phyloP scores from a whole-genome alignment of 2,113 vertebrate species.

The Phoenicopterus ruber region DNA sequence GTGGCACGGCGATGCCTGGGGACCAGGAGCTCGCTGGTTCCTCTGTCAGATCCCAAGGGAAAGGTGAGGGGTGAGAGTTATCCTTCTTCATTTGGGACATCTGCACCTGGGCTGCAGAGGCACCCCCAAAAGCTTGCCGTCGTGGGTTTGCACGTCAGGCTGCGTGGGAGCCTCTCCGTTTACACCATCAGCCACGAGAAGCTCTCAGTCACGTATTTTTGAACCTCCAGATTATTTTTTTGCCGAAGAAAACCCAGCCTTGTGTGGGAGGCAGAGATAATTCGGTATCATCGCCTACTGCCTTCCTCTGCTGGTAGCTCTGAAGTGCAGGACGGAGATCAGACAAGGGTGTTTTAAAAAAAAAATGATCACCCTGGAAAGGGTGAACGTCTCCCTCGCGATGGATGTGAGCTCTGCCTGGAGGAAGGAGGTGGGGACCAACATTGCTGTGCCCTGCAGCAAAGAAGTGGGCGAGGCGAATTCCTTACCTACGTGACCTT shows the following conservation, averaged over 20 bases:
- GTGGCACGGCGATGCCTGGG: rapidly evolving
- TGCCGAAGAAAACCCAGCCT: not conserved
- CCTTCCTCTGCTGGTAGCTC: not conserved
- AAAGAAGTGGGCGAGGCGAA: not conserved
- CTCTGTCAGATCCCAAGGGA: not conserved
- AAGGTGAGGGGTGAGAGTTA: not conserved
- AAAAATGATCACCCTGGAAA: not conserved
- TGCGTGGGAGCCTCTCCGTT: rapidly evolving
- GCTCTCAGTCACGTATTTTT: not conserved
- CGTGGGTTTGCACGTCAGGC: not conserved
- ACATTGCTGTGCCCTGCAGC: not conserved
- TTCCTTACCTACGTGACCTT: not conserved
- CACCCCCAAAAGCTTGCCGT: not conserved
- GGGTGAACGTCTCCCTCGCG: not conserved
- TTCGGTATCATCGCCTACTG: not conserved
- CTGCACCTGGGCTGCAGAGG: not conserved
- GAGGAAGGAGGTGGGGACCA: not conserved
- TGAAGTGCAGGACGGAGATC: not conserved
- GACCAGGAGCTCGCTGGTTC: not conserved
- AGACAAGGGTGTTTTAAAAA: not conserved
- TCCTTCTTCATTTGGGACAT: not conserved
- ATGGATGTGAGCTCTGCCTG: not conserved
- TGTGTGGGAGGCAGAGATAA: not conserved
- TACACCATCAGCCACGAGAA: not conserved
- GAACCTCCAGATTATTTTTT: not conserved